Base-by-base conservation (phyloP, 2,113 vertebrate species). In the Plecotus auritus region DNA sequence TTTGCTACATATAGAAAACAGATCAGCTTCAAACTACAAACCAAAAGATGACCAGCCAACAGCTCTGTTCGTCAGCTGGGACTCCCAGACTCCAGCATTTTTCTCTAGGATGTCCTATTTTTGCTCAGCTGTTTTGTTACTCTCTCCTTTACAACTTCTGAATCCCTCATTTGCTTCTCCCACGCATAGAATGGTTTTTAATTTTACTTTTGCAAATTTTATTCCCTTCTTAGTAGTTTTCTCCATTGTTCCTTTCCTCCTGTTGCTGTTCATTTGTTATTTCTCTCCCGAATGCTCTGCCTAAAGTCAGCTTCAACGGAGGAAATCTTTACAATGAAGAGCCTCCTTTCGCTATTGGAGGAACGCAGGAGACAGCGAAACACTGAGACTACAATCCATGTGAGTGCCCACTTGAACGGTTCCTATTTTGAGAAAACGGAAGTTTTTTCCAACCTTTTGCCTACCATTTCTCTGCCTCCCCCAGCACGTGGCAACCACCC, bases 1-100 rank as follows among this genome's bases (percentile, higher is more conserved):
- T 40, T 67, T 47, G 77, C 30, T 69, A 51, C 59, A 66, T 76
- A 49, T 26, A 86, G 28, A 54, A 95, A 97, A 92, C 10, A 66
- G 54, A n/a, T 59, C 69, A 74, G 86, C 88, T 64, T 56, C 2
- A 6, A 59, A 42, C 42, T 83, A 94, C 42, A 83, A 88, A 14
- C 8, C 45, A 10, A 84, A 85, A 73, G 37, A 35, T 81, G 35
- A 28, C 35, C 20, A 90, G 67, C 69, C 37, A 66, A 51, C 11
- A 66, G 49, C 30, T 82, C 76, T 74, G 26, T 61, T 77, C 61
- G 23, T 90, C 40, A 67, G 30, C 66, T 2, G 14, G 61, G 83
- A 23, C 1, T 64, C 42, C 51, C 9, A 40, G 40, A 5, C 3
- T 61, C 23, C 7, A 32, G 56, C 13, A 81, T 54, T 72, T 88